Base-by-base conservation (phyloP, 2,797 vertebrate species). In the Podarcis siculus region DNA sequence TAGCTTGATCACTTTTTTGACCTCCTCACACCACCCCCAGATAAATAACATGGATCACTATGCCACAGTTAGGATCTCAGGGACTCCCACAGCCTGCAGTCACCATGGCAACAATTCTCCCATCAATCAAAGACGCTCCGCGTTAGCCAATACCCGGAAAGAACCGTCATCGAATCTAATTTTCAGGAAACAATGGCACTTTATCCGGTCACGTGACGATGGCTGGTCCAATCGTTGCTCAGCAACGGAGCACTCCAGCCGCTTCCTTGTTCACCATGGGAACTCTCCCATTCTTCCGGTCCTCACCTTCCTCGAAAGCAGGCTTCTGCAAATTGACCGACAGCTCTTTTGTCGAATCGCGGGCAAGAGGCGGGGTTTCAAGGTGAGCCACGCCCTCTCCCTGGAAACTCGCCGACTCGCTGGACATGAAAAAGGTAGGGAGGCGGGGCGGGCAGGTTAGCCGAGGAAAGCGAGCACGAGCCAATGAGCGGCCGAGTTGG, bases 181-280 rank as follows among this genome's bases (percentile, higher is more conserved):
- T 8, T 2, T 2, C 39, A 67, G 79, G 78, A 86, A 76, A n/a
- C 13, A 5, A 10, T 13, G 12, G 1, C 1, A 1, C 7, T 23
- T 25, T 66, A 78, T 82, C 81, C 78, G 81, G 66, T 35, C 88
- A 87, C 3, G 66, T 87, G 85, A 32, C 0, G 3, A 1, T 1
- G 7, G 9, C 32, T 42, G 7, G 15, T 27, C 89, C 87, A 86
- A 89, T 83, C 58, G 13, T 32, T 5, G 13, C 3, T 2, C 5
- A 61, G 10, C 8, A 35, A 58, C 8, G 1, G 0, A 67, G 39
- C 49, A 2, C 15, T n/a, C 73, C 76, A 61, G 86, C 17, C 42
- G 91, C 90, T 92, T 91, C 91, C 87, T 83, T 25, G 66, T 90
- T 96, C 88, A 83, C 95, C 91, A 89, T 95, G 92, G 94, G 92